Conservation (phyloP, 2,113 vertebrate genomes). For the Odontophorus gujanensis region DNA sequence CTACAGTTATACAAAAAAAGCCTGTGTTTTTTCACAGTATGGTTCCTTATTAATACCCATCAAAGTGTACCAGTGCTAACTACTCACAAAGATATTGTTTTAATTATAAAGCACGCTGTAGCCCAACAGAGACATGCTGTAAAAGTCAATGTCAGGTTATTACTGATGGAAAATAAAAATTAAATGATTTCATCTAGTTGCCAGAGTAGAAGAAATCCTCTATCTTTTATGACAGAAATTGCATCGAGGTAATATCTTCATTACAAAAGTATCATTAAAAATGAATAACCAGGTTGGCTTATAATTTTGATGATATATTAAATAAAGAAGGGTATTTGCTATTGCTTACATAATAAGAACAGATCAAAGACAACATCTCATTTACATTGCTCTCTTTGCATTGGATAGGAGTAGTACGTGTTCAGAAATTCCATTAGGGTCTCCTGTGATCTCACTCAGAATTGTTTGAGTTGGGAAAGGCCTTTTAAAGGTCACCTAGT, state of each 20-base stretch:
- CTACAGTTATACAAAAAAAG: neutral
- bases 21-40: too few relatives aligned
- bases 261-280: neutral
- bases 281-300: neutral
- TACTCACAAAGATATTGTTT: neutral
- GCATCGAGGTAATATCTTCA: neutral
- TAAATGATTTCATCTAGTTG: neutral
- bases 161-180: neutral
- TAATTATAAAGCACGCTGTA: neutral
- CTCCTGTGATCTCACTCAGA: too few relatives aligned
- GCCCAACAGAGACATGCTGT: neutral
- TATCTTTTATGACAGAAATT: neutral
- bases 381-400: neutral
- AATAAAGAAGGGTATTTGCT: neutral
- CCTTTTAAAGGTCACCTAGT: neutral
- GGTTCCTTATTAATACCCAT: neutral
- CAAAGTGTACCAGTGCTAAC: neutral
- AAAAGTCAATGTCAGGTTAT: neutral
- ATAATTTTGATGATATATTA: neutral
- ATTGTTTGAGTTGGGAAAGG: neutral
- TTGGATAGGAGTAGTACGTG: neutral
- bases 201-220: neutral
- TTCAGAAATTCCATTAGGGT: neutral
- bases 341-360: accelerated
- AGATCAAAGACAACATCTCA: neutral